Base-by-base conservation (phyloP, 1,140 invertebrate species). In the Magallana ariakensis region DNA sequence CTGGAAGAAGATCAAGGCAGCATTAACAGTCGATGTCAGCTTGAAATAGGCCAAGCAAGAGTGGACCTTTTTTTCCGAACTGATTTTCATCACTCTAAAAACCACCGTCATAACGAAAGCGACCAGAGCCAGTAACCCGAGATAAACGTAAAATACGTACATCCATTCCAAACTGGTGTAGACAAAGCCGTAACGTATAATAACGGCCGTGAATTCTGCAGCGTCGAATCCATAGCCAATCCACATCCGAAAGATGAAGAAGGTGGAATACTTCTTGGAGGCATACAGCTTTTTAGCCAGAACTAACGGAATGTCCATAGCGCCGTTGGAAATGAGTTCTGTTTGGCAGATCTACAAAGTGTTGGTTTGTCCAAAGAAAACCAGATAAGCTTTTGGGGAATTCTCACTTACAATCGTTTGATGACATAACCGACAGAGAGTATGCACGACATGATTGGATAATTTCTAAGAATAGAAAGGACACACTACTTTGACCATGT, bases 161-260 rank as follows among this genome's bases (percentile, higher is more conserved):
- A 53, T n/a, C 85, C 85, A 86, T 11, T 26, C 57, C 16, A 66
- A 80, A 54, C 46, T 83, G 10, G 13, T 53, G 54, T 55, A 86
- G 26, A 15, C 8, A 53, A 86, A 80, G 16, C 85, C 85, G 62
- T 62, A 54, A 15, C 82, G 26, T 62, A 66, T 83, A 55, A 80
- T 66, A 1, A 55, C 22, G 26, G 82, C 60, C 1, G 85, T 81
- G 56, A 86, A 19, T 54, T 60, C 80, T 0, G 54, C 80, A 1
- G 85, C 85, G 62, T 86, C 85, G 55, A 86, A 86, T 8, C 70
- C 19, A 26, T 86, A 86, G 15, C 85, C 85, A 1, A 55, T 56
- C 85, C 85, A 86, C 85, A 86, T 83, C 8, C 85, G 85, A 1
- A 86, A 46, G n/a, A 86, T 82, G 54, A 82, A 86, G 6, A 86